Evolutionary conservation across 1,140 invertebrate genomes (phyloP), one percentile per base, ranked within the genome.

Genomic region (Sitobion miscanthi): DNA sequence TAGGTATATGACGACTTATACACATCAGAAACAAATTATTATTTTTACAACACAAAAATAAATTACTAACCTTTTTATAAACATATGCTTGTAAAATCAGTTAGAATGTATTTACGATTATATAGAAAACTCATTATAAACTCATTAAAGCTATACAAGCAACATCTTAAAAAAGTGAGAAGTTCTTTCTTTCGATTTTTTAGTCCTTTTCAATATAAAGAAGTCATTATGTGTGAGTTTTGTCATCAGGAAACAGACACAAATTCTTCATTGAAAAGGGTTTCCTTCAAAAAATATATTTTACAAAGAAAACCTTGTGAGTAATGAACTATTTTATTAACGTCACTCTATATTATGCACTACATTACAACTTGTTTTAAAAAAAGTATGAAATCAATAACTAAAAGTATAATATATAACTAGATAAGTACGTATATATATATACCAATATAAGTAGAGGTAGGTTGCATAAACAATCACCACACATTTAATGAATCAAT

Each of bases 101-200:
- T 14, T 5, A n/a, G 14, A 62, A 90, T 47, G 45, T n/a, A n/a
- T 69, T 45, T 69, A 90, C 17, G 1, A 90, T 11, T 90, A 45
- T 45, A 62, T 47, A 69, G 57, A 30, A 45, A 83, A 83, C 49
- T 38, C 62, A 83, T 92, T 92, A 92, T 52, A 52, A 92, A 92
- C 77, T 38, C 90, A 83, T 83, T 83, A 92, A 20, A 52, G 6
- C n/a, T 23, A 92, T 83, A 38, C 30, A n/a, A 17, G n/a, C 4
- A 77, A n/a, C 30, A 57, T 49, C 69, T 23, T 25, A 38, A n/a
- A 30, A 4, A 91, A 83, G 8, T 38, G 23, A 92, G 23, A 83
- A 52, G 90, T 92, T 83, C 47, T 92, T 52, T 92, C n/a, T 82
- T 91, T 82, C 30, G 23, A 69, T n/a, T 77, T 62, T 77, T 77